Percentiles rank a stretch among this genome's conserved stretches.
These are phyloP conservation scores for Apantesis nais DNA, from an alignment of 2,888 invertebrate species.

Conservation along the genomic window DNA sequence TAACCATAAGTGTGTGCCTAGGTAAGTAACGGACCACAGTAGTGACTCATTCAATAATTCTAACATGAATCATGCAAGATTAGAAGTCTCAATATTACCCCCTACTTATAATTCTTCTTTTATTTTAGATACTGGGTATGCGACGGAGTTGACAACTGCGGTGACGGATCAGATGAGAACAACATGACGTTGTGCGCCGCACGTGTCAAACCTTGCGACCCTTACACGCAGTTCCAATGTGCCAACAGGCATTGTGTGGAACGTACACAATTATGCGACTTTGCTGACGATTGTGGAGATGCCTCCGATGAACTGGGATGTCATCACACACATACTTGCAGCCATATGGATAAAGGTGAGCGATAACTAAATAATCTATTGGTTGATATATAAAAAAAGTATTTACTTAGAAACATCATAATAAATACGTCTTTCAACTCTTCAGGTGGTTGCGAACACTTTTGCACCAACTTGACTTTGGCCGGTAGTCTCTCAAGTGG, in stretches of 20 bases:
- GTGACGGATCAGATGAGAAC: slow-evolving; percentile 97
- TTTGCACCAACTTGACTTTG: slow-evolving; percentile 92
- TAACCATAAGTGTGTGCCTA: slow-evolving; percentile 94
- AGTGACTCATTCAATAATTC: neutral
- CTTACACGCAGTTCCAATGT: slow-evolving; percentile 93
- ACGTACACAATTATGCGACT: slow-evolving; percentile 92
- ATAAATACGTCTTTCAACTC: neutral
- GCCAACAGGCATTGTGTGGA: slow-evolving; percentile 94
- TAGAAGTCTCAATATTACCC: neutral
- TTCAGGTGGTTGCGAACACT: slow-evolving; percentile 96
- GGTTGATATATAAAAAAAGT: neutral
- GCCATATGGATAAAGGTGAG: slow-evolving; percentile 69
- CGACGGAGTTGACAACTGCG: slow-evolving; percentile 96
- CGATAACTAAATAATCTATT: neutral
- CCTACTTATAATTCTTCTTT: neutral
- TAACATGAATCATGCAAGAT: neutral
- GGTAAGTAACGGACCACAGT: slow-evolving; percentile 56
- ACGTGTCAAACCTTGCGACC: slow-evolving; percentile 91
- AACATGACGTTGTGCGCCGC: slow-evolving; percentile 95
- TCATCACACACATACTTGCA: slow-evolving; percentile 88
- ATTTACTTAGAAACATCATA: neutral
- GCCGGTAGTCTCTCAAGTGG: slow-evolving; percentile 74
- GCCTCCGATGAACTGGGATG: slow-evolving; percentile 96
- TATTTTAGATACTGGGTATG: slow-evolving; percentile 90
- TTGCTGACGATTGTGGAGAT: slow-evolving; percentile 96